These are phyloP conservation scores for Campoletis sonorensis DNA, from an alignment of 1,140 invertebrate genomes.

Conservation along the genomic window DNA sequence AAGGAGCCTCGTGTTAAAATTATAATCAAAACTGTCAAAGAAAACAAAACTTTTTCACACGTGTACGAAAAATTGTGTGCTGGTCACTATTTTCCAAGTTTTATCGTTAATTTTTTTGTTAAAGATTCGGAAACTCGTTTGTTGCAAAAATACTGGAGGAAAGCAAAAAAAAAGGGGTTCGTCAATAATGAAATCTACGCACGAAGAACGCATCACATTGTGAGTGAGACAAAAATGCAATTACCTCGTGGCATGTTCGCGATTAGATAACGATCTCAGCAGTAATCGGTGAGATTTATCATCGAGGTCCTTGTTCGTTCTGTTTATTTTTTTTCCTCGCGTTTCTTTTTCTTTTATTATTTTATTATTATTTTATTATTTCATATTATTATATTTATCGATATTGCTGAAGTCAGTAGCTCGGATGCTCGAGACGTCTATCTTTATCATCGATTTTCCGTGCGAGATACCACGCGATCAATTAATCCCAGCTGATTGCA, in stretches of 20 bases:
- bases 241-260: not conserved
- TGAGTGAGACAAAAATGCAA: not conserved
- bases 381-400: not conserved
- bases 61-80: too few relatives aligned
- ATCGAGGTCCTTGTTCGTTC: not conserved
- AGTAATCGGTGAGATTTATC: not conserved
- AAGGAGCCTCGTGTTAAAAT: too few relatives aligned
- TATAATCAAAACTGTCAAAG: too few relatives aligned
- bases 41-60: too few relatives aligned
- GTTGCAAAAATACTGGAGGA: too few relatives aligned
- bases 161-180: too few relatives aligned
- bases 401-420: not conserved
- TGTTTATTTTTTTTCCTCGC: not conserved
- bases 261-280: conserved; percentile 9
- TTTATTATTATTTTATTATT: too few relatives aligned
- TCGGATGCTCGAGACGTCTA: not conserved
- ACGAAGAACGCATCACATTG: not conserved
- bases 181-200: too few relatives aligned
- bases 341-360: too few relatives aligned
- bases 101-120: too few relatives aligned
- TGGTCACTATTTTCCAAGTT: too few relatives aligned
- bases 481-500: conserved; percentile 55
- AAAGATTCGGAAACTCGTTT: too few relatives aligned
- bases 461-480: conserved; percentile 48
- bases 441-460: not conserved